Conservation (phyloP, 2,797 vertebrate species). For the Squalus acanthias region DNA sequence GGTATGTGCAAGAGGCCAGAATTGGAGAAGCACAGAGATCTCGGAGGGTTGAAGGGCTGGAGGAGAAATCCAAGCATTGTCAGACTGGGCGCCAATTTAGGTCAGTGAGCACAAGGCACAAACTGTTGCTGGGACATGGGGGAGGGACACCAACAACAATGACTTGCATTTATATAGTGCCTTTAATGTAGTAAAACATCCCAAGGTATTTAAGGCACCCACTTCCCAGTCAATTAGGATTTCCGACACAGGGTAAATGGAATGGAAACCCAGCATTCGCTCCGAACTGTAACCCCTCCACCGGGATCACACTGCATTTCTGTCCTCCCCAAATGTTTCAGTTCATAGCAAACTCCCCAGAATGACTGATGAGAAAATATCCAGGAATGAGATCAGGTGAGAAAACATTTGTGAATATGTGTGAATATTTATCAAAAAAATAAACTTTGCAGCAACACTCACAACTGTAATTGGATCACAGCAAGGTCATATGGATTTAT, state of each 20-base stretch:
- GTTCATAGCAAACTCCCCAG: neutral
- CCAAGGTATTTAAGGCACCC: neutral
- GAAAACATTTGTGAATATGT: neutral
- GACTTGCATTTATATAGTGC: too few species aligned
- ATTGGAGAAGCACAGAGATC: too few species aligned
- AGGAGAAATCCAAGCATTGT: too few species aligned
- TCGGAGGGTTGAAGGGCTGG: too few species aligned
- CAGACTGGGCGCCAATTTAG: too few species aligned
- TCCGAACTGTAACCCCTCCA: neutral
- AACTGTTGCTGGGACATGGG: neutral
- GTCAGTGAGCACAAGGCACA: neutral
- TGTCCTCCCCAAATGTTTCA: neutral
- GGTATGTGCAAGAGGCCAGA: too few species aligned
- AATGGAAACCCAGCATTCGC: neutral
- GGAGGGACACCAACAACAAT: too few species aligned
- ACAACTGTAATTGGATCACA: neutral
- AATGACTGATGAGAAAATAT: neutral
- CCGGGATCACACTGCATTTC: neutral
- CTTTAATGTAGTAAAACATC: too few species aligned
- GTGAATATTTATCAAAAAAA: neutral
- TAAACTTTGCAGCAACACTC: neutral
- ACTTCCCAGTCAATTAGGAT: neutral
- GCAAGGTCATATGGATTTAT: neutral
- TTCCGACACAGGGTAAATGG: neutral
- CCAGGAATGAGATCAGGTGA: neutral